These are phyloP conservation scores for Cyprinodon tularosa DNA, from an alignment of 2,113 vertebrate genomes.

Conservation along the genomic window DNA sequence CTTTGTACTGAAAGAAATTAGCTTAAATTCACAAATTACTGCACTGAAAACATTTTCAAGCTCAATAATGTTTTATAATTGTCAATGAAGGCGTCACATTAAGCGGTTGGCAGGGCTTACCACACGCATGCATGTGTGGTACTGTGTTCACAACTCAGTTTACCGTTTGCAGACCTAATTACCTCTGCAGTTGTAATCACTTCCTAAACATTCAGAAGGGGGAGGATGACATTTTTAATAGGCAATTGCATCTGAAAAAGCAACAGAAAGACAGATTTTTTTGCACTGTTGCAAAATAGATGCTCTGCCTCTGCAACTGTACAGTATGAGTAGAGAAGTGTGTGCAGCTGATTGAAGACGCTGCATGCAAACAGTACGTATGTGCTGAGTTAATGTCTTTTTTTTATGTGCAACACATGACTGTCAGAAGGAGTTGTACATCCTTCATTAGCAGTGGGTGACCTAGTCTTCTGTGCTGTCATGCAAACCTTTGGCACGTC, in stretches of 20 bases:
- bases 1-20: slow-evolving; percentile 8
- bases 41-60: slow-evolving; percentile 11
- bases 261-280: slow-evolving; percentile 30
- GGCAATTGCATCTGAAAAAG: slow-evolving; percentile 69
- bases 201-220: slow-evolving; percentile 68
- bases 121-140: slow-evolving; percentile 7
- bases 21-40: slow-evolving; percentile 10
- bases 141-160: slow-evolving; percentile 59
- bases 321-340: slow-evolving; percentile 5
- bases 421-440: slow-evolving; percentile 56
- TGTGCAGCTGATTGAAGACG: neutral
- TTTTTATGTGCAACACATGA: slow-evolving; percentile 11
- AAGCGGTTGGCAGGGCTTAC: slow-evolving; percentile 37
- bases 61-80: slow-evolving; percentile 24
- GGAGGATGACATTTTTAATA: slow-evolving; percentile 66
- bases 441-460: slow-evolving; percentile 62
- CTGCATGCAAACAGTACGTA: neutral
- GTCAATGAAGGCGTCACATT: slow-evolving; percentile 34
- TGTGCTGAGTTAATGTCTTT: slow-evolving; percentile 1
- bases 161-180: slow-evolving; percentile 64
- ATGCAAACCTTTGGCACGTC: slow-evolving; percentile 57
- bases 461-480: slow-evolving; percentile 69
- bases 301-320: slow-evolving; percentile 18
- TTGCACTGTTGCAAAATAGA: slow-evolving; percentile 40
- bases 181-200: slow-evolving; percentile 68